Base-by-base conservation (phyloP, 2,113 vertebrate species). In the Tonatia bakeri region DNA sequence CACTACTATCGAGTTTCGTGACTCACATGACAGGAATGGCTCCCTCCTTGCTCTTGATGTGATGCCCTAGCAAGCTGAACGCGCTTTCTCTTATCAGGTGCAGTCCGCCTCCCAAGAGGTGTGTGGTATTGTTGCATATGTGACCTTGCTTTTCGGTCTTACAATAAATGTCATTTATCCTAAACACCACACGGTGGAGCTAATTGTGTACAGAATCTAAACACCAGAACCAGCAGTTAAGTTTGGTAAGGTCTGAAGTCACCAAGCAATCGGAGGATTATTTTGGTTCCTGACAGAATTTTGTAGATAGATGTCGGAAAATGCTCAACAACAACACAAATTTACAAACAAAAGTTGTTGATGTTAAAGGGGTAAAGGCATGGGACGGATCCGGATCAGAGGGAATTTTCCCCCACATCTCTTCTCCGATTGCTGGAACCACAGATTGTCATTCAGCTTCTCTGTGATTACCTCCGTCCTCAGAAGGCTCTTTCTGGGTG, bases 121-220 rank as follows among this genome's bases (percentile, higher is more conserved):
- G 20, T 61, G 56, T 59, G 61, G 8, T 87, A 4, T 50, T 54
- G 26, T 12, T 93, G 61, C 9, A 11, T 76, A 61, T 1, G 0
- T 59, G 70, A 87, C 26, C 50, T 87, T 89, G 61, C 33, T 81
- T 83, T 70, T 45, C 17, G 36, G 14, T 54, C 28, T 33, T 75
- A 4, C 17, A 45, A 22, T 50, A 87, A 54, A 70, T 96, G 96
- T 69, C 69, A 94, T 76, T 92, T 75, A 93, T 77, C 52, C 40
- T 69, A 47, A 36, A 3, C 67, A 85, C 96, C 97, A 97, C 97
- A 92, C 0, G 96, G 93, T 95, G 97, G 97, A 80, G 95, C 96
- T 87, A 72, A 45, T 33, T 13, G 84, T 76, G 33, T 64, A 28
- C 70, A 3, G 52, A 87, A 94, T 95, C 64, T 50, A 77, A 95